Evolutionary conservation across 2,113 vertebrate genomes (phyloP).

Genomic region (Zonotrichia leucophrys): DNA sequence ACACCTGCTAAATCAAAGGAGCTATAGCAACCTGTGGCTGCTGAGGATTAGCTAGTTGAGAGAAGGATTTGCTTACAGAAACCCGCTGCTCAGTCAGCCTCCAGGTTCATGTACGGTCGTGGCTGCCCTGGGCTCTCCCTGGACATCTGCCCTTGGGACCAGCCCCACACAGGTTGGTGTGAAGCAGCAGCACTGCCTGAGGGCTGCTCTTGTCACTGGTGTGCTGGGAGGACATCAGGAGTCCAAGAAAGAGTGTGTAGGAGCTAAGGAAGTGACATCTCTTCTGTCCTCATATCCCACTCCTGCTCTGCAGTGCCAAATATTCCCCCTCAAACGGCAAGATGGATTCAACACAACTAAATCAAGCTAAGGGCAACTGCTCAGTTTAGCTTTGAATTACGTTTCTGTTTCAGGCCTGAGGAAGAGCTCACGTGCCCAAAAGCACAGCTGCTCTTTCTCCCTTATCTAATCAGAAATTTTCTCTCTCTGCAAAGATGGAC

Average conservation of each 20-base stretch:
- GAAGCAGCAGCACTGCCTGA: neutral
- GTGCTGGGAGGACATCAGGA: neutral
- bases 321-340: neutral
- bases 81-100: neutral
- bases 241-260: neutral
- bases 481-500: neutral
- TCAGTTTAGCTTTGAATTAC: neutral
- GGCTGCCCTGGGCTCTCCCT: neutral
- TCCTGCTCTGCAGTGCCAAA: neutral
- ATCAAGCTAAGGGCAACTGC: neutral
- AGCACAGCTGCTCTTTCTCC: neutral
- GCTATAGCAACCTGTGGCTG: conserved; percentile 61
- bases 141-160: neutral
- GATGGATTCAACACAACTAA: neutral
- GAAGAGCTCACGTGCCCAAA: neutral
- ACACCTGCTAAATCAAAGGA: conserved; percentile 63
- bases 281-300: neutral
- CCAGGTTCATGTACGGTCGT: fast-evolving
- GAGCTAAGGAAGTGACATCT: neutral
- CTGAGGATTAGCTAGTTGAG: conserved; percentile 49
- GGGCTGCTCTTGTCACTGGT: neutral
- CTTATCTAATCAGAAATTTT: neutral
- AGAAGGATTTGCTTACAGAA: conserved; percentile 18
- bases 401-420: neutral
- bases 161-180: fast-evolving